Evolutionary conservation across 2,797 vertebrate species (phyloP).

Genomic region (Gallinago nigripennis): DNA sequence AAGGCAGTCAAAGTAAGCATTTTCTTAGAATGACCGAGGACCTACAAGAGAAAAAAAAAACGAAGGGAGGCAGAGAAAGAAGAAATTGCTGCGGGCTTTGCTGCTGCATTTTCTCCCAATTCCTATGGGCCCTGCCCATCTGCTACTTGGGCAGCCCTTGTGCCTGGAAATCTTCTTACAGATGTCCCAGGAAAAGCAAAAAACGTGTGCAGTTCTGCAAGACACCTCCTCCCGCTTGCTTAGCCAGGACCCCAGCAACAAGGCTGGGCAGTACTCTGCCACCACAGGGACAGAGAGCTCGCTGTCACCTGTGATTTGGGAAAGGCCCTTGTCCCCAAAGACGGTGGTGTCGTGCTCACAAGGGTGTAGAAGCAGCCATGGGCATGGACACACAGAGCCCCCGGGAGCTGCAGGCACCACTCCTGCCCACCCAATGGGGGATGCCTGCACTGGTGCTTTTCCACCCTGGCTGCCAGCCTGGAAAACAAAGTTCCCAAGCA

Average conservation of each 20-base stretch:
- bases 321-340: neutral
- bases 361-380: rapidly evolving
- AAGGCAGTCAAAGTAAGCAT: neutral
- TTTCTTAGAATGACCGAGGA: neutral
- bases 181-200: neutral
- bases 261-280: neutral
- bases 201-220: rapidly evolving
- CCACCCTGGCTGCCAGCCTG: neutral
- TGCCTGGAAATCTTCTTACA: neutral
- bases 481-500: neutral
- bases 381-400: neutral
- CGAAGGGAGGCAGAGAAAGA: neutral
- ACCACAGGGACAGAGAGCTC: neutral
- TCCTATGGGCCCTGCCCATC: neutral
- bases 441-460: neutral
- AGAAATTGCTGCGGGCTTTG: neutral
- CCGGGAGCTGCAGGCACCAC: neutral
- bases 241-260: neutral
- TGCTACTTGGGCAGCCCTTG: neutral
- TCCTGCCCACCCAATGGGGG: rapidly evolving
- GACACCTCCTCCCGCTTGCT: neutral
- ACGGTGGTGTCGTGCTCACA: rapidly evolving
- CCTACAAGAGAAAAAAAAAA: neutral
- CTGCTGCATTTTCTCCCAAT: neutral
- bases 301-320: neutral